phyloP scores from a whole-genome alignment of 2,888 invertebrate species.

The Corbicula japonica region DNA sequence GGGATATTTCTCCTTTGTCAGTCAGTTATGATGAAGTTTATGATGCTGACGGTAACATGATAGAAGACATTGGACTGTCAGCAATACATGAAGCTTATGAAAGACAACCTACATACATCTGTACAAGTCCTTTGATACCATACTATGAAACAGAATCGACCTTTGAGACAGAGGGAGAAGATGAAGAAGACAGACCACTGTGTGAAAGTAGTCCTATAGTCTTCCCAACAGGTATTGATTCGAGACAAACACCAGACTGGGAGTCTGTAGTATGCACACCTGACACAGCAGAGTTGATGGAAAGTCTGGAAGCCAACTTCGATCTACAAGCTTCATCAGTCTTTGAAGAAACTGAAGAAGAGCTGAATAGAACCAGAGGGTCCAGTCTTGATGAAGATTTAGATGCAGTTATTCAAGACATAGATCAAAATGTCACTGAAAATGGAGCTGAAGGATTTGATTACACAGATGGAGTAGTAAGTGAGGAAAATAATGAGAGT shows the following conservation, averaged over 20 bases:
- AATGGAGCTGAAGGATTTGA: neutral
- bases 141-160: slow-evolving; percentile 16
- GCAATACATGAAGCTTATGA: slow-evolving; percentile 11
- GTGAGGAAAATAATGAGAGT: neutral
- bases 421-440: neutral
- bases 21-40: slow-evolving; percentile 47
- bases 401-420: slow-evolving; percentile 16
- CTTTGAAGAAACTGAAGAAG: slow-evolving; percentile 6
- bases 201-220: slow-evolving; percentile 27
- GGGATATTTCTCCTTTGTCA: slow-evolving; percentile 1
- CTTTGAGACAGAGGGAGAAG: slow-evolving; percentile 6
- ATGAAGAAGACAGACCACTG: slow-evolving; percentile 9
- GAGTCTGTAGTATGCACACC: too few species aligned
- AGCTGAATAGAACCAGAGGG: slow-evolving; percentile 15
- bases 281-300: too few species aligned
- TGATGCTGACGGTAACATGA: slow-evolving; percentile 27
- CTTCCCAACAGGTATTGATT: too few species aligned
- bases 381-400: slow-evolving; percentile 21
- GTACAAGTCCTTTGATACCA: slow-evolving; percentile 22
- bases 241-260: too few species aligned
- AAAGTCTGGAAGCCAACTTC: neutral
- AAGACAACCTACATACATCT: slow-evolving; percentile 20
- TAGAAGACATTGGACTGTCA: too few species aligned
- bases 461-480: neutral
- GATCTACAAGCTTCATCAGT: neutral